Evolutionary conservation across 1,140 invertebrate genomes (phyloP), one percentile per base, ranked within the genome.

Genomic region (Lanistes nyassanus): DNA sequence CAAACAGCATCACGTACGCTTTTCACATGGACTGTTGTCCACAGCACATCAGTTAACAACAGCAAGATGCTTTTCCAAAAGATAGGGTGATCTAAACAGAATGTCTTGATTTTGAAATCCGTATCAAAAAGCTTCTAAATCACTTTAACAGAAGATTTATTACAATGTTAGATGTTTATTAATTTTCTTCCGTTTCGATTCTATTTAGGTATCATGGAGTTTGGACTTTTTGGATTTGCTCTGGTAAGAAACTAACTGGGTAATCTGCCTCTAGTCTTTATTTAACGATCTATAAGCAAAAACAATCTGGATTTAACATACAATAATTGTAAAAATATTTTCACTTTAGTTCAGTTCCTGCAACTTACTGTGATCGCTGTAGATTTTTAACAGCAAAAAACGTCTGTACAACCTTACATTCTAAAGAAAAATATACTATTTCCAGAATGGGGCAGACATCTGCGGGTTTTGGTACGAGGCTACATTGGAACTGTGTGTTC

Each of bases 151-250:
- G 34, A 29, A 19, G 7, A 23, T 53, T 16, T 71, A 21, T 16
- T 29, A 23, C 11, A 23, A 31, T 21, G 3, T 71, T 23, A 21
- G 19, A 23, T 31, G n/a, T 9, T 29, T 37, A 23, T 74, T 34
- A 29, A 11, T 29, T 67, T 11, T 9, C 65, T 36, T 16, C 67
- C 53, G 21, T 73, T 65, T 75, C 37, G 9, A 31, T 19, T 26
- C 42, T 42, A 13, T 34, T 9, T 74, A 83, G 91, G 89, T 36
- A 87, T 84, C 58, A 76, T 97, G 29, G 93, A 92, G 81, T 95
- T 94, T 88, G 94, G 93, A 81, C 87, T 97, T 67, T 97, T 95
- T 89, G 96, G 96, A 69, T 92, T 91, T 55, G 82, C 90, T 6
- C 81, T 89, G 77, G 87, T 85, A 78, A 80, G 83, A 78, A n/a